phyloP scores from a whole-genome alignment of 2,113 vertebrate genomes.

The Ceyx margarethae region DNA sequence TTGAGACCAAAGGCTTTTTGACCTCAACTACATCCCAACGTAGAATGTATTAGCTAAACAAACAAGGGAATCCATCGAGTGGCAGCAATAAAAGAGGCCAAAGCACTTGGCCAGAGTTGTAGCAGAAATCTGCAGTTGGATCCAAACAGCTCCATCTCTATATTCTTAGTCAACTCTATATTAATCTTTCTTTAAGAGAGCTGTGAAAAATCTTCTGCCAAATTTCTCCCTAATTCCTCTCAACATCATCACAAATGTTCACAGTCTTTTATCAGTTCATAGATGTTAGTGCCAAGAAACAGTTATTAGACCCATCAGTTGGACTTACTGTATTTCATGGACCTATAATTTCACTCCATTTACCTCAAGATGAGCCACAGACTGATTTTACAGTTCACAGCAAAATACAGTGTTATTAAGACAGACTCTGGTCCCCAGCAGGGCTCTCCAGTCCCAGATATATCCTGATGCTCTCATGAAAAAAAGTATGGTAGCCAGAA shows the following conservation, averaged over 20 bases:
- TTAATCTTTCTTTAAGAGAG: background rate
- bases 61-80: background rate
- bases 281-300: background rate
- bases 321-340: background rate
- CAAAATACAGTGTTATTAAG: background rate
- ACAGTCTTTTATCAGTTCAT: background rate
- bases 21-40: rapidly evolving
- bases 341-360: background rate
- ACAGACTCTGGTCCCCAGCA: background rate
- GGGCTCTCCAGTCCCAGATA: background rate
- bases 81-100: background rate
- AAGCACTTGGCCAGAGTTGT: background rate
- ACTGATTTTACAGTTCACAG: background rate
- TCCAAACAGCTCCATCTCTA: background rate
- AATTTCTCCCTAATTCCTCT: background rate
- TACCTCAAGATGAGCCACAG: background rate
- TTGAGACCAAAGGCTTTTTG: background rate
- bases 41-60: background rate
- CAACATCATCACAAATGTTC: background rate
- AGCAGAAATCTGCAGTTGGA: background rate
- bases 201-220: background rate
- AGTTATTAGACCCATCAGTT: background rate
- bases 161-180: background rate
- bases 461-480: background rate
- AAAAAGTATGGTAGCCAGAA: background rate